Percentiles rank a stretch among this genome's conserved stretches.
phyloP scores from a whole-genome alignment of 53 echinoderm and acorn worm species.

The Holothuria leucospilota region DNA sequence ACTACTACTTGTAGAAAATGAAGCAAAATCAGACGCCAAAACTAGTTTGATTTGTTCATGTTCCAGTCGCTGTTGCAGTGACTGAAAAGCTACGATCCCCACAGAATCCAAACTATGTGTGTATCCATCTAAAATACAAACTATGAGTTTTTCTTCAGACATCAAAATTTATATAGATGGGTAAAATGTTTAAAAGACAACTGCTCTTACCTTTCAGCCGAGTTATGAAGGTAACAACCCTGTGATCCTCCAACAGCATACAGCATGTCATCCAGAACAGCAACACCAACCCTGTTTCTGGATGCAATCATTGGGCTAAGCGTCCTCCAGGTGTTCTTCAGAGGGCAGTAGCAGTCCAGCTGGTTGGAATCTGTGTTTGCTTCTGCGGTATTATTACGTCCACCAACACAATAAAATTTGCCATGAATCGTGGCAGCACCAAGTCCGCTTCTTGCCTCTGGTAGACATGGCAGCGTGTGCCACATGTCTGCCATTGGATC shows the following conservation, averaged over 20 bases:
- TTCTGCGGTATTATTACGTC: constrained; percentile 94
- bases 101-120: too few relatives aligned
- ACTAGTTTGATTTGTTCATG: too few relatives aligned
- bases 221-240: constrained; percentile 88
- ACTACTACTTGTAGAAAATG: too few relatives aligned
- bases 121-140: too few relatives aligned
- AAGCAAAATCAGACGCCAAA: too few relatives aligned
- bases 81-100: too few relatives aligned
- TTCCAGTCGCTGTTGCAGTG: too few relatives aligned
- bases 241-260: constrained; percentile 98
- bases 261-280: constrained; percentile 86
- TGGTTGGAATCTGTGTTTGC: constrained; percentile 95
- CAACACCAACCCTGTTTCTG: constrained; percentile 91
- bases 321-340: constrained; percentile 89
- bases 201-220: constrained; percentile 83
- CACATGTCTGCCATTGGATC: constrained; percentile 86
- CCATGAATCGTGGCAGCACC: constrained; percentile 95
- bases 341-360: constrained; percentile 86
- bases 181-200: too few relatives aligned
- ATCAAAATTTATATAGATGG: too few relatives aligned
- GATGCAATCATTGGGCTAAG: constrained; percentile 82
- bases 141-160: too few relatives aligned
- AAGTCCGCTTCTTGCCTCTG: constrained; percentile 91
- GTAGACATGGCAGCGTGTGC: constrained; percentile 80
- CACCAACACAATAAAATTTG: constrained; percentile 92